These are phyloP conservation scores for Xerus inauris DNA, from an alignment of 2,113 vertebrate species.

Conservation along the genomic window DNA sequence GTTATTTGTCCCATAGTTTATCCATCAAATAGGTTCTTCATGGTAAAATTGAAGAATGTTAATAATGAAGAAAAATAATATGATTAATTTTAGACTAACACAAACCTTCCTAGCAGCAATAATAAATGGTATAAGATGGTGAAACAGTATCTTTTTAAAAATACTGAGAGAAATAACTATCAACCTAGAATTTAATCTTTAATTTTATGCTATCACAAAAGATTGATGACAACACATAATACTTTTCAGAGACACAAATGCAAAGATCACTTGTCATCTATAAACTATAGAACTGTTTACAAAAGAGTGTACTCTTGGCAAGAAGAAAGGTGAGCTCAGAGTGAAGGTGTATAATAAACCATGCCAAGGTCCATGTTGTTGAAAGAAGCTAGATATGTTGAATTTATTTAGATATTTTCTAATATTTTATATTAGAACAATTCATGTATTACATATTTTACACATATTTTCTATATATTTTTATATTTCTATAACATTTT, in stretches of 20 bases:
- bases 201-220: background rate
- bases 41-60: background rate
- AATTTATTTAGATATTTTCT: background rate
- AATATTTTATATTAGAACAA: background rate
- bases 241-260: background rate
- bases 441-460: too few species aligned
- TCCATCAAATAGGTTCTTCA: background rate
- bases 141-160: background rate
- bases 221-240: background rate
- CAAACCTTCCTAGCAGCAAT: background rate
- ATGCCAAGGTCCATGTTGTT: background rate
- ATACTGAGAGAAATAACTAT: background rate
- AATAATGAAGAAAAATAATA: background rate
- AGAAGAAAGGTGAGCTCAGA: background rate
- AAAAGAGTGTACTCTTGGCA: background rate
- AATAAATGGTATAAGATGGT: background rate
- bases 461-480: too few species aligned
- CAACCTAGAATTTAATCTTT: background rate
- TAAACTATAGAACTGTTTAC: background rate
- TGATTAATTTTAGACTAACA: background rate
- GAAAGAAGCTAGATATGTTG: background rate
- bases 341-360: background rate
- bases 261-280: background rate
- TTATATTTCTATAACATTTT: too few species aligned
- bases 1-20: background rate